Evolutionary conservation across 2,888 invertebrate genomes (phyloP), one percentile per base, ranked within the genome.

Genomic region (Cerceris rybyensis): DNA sequence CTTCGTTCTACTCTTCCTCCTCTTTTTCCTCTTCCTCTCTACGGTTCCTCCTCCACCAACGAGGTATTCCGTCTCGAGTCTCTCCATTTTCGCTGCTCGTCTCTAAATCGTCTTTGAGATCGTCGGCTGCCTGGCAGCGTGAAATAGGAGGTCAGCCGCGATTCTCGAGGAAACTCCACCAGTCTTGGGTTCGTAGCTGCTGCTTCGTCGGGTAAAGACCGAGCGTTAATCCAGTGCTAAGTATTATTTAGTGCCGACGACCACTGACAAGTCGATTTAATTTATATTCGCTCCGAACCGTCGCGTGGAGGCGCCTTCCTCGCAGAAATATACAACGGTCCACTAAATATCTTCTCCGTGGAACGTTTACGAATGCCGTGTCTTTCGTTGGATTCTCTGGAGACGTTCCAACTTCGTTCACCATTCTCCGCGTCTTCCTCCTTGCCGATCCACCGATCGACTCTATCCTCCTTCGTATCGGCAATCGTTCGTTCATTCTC

Each of bases 211-310:
- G 70, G 61, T 82, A 85, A 88, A 86, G 86, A 86, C 74, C 82
- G 70, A 68, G 75, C 75, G 86, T 85, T 89, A 88, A 89, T 87
- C 86, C 86, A 83, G 75, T 81, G 86, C 83, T 87, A 87, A 87
- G 88, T 86, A 88, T 88, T 89, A 90, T 89, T 90, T 88, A 87
- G 84, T 80, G 86, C 74, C 87, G 81, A 77, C 80, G 78, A 76
- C 63, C 83, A 81, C 79, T 85, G 88, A 88, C 88, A 87, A 87
- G 87, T 86, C 88, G 85, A 89, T 88, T 87, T 89, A 88, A 90
- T 90, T 90, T 89, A 88, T 90, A 82, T 81, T 75, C 73, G 70
- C 70, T 71, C 60, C 77, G 70, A 59, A 63, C 59, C 69, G 43
- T 66, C 68, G 74, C 70, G 69, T 65, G 77, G 74, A 60, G 82